Percentiles rank a stretch among this genome's conserved stretches.
These are phyloP conservation scores for Subanguina moxae DNA, from an alignment of 1,140 invertebrate species.

Conservation along the genomic window DNA sequence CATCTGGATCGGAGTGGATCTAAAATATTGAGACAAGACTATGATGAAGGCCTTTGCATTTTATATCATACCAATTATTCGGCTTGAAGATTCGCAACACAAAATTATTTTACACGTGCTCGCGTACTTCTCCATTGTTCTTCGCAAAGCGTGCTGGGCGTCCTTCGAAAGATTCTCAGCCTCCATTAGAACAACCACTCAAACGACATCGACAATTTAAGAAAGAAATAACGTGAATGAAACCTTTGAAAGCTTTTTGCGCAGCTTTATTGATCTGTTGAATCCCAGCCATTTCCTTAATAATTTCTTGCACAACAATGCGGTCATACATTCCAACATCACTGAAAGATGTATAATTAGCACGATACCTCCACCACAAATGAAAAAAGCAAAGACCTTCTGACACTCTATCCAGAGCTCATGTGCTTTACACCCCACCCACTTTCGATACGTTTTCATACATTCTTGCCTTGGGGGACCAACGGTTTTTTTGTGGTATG, in stretches of 20 bases:
- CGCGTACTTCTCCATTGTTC: slow-evolving; percentile 99
- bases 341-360: slow-evolving; percentile 64
- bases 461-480: no score
- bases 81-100: slow-evolving; percentile 86
- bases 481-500: no score
- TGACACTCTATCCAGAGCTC: no score
- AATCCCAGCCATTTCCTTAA: slow-evolving; percentile 94
- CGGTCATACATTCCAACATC: slow-evolving; percentile 94
- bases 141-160: slow-evolving; percentile 90
- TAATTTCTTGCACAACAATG: slow-evolving; percentile 91
- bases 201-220: slow-evolving; percentile 34
- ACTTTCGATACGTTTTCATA: no score
- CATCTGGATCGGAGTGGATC: slow-evolving; percentile 91
- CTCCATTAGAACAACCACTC: slow-evolving; percentile 87
- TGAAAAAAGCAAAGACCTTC: no score
- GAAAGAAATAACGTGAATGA: slow-evolving; percentile 3
- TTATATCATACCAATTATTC: slow-evolving; percentile 86
- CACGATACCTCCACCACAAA: no score
- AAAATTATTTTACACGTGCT: slow-evolving; percentile 88
- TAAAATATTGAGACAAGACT: background rate
- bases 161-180: slow-evolving; percentile 93
- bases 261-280: slow-evolving; percentile 66
- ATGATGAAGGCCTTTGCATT: no score
- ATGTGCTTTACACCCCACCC: no score
- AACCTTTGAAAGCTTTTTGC: slow-evolving; percentile 78